Evolutionary conservation across 2,888 invertebrate genomes (phyloP).

Genomic region (Rhamphomyia laevipes): DNA sequence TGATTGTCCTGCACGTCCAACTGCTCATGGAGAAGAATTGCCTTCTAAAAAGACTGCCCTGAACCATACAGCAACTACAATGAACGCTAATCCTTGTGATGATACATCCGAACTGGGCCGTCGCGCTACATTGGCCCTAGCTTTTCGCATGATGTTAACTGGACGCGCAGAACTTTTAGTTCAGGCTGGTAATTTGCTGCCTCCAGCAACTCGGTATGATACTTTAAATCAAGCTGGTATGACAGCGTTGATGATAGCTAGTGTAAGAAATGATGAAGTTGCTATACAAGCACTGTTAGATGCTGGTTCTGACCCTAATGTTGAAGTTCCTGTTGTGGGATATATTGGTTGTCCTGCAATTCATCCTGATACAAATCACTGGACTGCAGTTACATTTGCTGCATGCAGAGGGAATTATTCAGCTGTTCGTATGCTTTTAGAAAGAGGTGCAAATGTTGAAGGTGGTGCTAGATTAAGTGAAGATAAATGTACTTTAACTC

Average conservation of each 20-base stretch:
- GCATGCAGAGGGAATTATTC: conserved; percentile 44
- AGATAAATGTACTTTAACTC: conserved; percentile 77
- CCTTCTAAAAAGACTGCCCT: conserved; percentile 33
- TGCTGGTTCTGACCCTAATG: conserved; percentile 69
- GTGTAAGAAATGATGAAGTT: conserved; percentile 65
- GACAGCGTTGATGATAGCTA: conserved; percentile 73
- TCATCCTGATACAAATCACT: conserved; percentile 61
- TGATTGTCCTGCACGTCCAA: conserved; percentile 72
- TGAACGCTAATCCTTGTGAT: conserved; percentile 24
- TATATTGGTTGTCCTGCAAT: conserved; percentile 40
- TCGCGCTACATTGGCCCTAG: conserved; percentile 57
- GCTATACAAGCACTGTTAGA: conserved; percentile 64
- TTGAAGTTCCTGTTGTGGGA: conserved; percentile 53
- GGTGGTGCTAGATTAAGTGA: conserved; percentile 74
- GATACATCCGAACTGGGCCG: conserved; percentile 45
- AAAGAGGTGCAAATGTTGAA: conserved; percentile 73
- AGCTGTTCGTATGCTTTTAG: conserved; percentile 57
- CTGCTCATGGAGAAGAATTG: conserved; percentile 46
- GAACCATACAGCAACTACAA: conserved; percentile 15
- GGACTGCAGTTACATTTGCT: conserved; percentile 84
- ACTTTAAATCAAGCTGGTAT: conserved; percentile 68
- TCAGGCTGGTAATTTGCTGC: conserved; percentile 62
- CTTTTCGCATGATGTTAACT: conserved; percentile 69
- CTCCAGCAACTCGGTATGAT: conserved; percentile 58
- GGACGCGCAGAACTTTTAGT: conserved; percentile 67